Evolutionary conservation across 35 echinoderm and acorn worm species (phyloP), one percentile per base, ranked within the genome.

Genomic region (Lytechinus variegatus): DNA sequence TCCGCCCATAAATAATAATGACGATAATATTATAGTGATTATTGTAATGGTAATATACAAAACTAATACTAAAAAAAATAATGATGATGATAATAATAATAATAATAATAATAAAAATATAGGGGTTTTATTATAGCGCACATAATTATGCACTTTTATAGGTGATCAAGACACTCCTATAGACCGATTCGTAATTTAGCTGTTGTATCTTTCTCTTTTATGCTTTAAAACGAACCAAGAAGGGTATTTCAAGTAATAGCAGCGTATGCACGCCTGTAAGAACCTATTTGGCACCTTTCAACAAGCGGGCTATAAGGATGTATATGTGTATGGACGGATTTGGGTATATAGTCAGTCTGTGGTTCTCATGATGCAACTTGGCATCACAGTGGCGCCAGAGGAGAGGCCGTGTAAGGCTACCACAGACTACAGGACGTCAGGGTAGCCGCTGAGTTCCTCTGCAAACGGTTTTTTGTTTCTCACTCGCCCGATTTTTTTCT

Each of bases 331-430:
- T 52, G 88, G 10, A 90, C 52, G 88, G 88, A 54, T 44, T 90
- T 28, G 29, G 27, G 27, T 90, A 54, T 90, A 90, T 58, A 58
- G 56, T 58, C 56, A 58, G 9, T n/a, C 88, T 52, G 88, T 54
- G 29, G 28, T 90, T 44, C 88, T 14, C 52, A 90, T 7, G 9
- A 90, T 90, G 88, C 29, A 90, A 90, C 14, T 13, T 44, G 88
- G 28, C 88, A 54, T 44, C 88, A 90, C 12, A 10, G 1, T 90
- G 88, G 88, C 88, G 88, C 88, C 88, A 52, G 16, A 8, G 9
- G 88, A 13, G 88, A 54, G 88, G 88, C 88, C 88, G n/a, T 90
- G 16, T 90, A 90, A 90, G 88, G 88, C 88, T 90, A 90, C 88
- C 6, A 90, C 52, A 90, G 88, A 90, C 88, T 2, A 27, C 4